Conservation (phyloP, 2,797 vertebrate genomes). For the Peromyscus nudipes region DNA sequence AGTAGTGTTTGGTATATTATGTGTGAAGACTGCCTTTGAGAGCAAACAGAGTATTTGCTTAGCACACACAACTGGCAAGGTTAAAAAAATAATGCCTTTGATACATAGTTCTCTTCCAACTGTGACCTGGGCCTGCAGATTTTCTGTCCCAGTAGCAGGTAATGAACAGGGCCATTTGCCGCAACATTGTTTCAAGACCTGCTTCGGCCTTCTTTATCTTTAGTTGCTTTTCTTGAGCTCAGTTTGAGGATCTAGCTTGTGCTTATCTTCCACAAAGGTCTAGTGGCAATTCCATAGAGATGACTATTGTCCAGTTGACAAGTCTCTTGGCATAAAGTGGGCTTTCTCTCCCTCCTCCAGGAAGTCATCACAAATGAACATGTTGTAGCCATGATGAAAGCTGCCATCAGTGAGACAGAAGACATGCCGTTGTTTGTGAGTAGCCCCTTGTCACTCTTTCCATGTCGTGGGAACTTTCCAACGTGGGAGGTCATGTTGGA, state of each 20-base stretch:
- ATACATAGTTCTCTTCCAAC: background rate
- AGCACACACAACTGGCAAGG: background rate
- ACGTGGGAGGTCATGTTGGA: background rate
- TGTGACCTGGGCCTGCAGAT: background rate
- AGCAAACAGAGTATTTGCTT: background rate
- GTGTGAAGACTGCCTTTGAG: background rate
- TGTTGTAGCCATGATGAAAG: conserved; percentile 99
- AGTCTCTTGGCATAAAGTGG: conserved; percentile 4
- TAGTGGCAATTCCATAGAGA: background rate
- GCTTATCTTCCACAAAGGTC: background rate
- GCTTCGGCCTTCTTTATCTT: background rate
- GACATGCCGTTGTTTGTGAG: conserved; percentile 96
- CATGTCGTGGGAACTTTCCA: background rate
- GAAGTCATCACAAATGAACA: conserved; percentile 97
- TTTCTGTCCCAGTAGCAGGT: background rate
- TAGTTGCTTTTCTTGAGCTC: background rate
- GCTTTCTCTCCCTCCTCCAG: conserved; percentile 86
- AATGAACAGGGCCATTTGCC: background rate
- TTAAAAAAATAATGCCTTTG: background rate
- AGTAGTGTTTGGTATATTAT: background rate
- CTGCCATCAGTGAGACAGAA: conserved; percentile 95
- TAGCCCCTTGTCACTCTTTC: conserved; percentile 66
- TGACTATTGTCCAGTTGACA: background rate
- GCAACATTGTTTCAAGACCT: background rate
- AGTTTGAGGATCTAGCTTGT: background rate